Evolutionary conservation across 2,888 invertebrate genomes (phyloP).

Genomic region (Mamestra brassicae): DNA sequence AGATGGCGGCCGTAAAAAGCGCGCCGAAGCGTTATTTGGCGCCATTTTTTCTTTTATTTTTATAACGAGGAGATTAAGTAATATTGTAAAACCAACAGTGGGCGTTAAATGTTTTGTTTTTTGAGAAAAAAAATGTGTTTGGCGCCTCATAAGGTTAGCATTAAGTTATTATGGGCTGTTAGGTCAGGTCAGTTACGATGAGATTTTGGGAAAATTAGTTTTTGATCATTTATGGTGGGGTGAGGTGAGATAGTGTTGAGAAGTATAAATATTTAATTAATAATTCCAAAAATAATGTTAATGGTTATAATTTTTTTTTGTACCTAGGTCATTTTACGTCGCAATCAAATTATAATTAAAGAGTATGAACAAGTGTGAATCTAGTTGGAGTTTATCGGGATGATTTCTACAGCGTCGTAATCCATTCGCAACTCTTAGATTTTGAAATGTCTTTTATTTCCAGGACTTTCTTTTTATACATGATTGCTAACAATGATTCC

Average conservation of each 20-base stretch:
- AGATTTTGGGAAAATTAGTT: slow-evolving; percentile 60
- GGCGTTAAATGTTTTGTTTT: slow-evolving; percentile 81
- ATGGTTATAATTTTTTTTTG: too few relatives aligned
- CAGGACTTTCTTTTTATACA: too few relatives aligned
- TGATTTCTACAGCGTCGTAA: too few relatives aligned
- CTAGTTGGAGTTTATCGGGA: too few relatives aligned
- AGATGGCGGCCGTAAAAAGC: slow-evolving; percentile 69
- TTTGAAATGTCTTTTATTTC: too few relatives aligned
- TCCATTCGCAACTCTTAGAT: too few relatives aligned
- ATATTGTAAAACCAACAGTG: slow-evolving; percentile 88
- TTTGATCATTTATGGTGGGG: slow-evolving; percentile 42
- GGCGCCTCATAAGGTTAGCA: slow-evolving; percentile 67
- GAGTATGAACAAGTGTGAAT: too few relatives aligned
- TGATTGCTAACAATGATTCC: background rate
- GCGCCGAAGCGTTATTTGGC: slow-evolving; percentile 72
- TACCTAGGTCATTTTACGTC: too few relatives aligned
- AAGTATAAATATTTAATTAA: too few relatives aligned
- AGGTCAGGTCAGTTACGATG: slow-evolving; percentile 64
- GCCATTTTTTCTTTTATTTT: slow-evolving; percentile 78
- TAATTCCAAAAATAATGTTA: too few relatives aligned
- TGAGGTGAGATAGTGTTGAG: background rate
- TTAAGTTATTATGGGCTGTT: slow-evolving; percentile 70
- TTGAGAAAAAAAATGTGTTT: slow-evolving; percentile 69
- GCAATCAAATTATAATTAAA: too few relatives aligned
- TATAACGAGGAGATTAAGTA: slow-evolving; percentile 81